Evolutionary conservation across 23 tunicate species (phyloP).

Genomic region (Trididemnum miniatum): DNA sequence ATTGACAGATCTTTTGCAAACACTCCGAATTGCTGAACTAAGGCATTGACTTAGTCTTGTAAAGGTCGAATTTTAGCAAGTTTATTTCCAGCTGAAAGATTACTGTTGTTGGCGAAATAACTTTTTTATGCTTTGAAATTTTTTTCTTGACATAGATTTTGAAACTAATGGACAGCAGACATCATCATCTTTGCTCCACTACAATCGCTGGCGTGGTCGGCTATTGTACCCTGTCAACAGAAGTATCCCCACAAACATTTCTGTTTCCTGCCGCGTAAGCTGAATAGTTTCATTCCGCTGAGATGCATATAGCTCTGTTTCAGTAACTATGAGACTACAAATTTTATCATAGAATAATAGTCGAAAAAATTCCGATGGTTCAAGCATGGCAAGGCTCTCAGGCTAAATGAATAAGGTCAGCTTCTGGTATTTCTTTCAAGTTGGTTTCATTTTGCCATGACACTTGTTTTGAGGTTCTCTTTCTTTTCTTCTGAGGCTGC

Average conservation of each 20-base stretch:
- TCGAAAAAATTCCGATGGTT: background rate
- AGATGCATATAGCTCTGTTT: constrained; percentile 9
- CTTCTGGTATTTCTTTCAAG: constrained; percentile 13
- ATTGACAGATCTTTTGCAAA: constrained; percentile 2
- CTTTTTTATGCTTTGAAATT: constrained; percentile 15
- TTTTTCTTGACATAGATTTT: constrained; percentile 25
- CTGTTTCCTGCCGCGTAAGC: background rate
- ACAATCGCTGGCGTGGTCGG: constrained; percentile 33
- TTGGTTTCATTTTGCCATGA: background rate
- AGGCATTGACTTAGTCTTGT: constrained; percentile 6
- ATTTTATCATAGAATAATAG: constrained; percentile 16
- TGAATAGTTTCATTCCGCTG: constrained; percentile 5
- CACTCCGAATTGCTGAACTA: constrained; percentile 13
- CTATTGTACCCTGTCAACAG: constrained; percentile 28
- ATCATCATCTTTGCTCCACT: constrained; percentile 22
- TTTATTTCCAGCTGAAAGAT: constrained; percentile 12
- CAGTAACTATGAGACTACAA: background rate
- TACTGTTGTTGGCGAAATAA: constrained; percentile 16
- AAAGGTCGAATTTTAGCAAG: constrained; percentile 28
- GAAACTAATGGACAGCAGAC: background rate
- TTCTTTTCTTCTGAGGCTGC: constrained; percentile 1
- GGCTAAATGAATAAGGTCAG: background rate
- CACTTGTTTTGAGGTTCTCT: background rate
- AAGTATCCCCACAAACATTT: background rate
- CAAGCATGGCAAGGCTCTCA: constrained; percentile 20